Percentiles rank a stretch among this genome's conserved stretches.
Conservation (phyloP, 2,797 vertebrate species). For the Brachyrhaphis roseni region DNA sequence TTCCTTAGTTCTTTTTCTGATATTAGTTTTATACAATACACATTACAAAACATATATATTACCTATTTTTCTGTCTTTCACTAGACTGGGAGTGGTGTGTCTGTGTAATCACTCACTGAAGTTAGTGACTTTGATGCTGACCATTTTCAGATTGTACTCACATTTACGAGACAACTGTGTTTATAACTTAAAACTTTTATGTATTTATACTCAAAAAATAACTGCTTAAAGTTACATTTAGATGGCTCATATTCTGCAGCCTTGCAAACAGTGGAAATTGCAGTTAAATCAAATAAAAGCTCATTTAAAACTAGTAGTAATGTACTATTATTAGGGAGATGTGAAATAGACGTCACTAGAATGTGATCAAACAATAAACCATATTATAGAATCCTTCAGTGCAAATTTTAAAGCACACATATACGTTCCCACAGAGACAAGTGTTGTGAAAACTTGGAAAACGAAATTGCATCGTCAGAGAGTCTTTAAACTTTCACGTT, state of each 20-base stretch:
- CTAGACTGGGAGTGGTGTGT: conserved; percentile 77
- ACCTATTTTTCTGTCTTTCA: conserved; percentile 76
- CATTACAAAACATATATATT: conserved; percentile 70
- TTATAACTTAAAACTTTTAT: conserved; percentile 45
- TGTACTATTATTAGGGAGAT: not conserved
- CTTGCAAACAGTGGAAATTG: not conserved
- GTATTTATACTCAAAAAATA: conserved; percentile 45
- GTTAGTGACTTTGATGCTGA: conserved; percentile 57
- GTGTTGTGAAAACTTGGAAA: conserved; percentile 1
- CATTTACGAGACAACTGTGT: conserved; percentile 58
- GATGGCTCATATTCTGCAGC: conserved; percentile 24
- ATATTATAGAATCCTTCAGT: not conserved
- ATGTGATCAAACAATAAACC: not conserved
- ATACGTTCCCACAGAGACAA: not conserved
- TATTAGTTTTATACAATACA: conserved; percentile 73
- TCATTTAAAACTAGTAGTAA: conserved; percentile 2
- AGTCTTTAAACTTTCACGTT: not conserved
- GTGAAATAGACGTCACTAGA: conserved; percentile 11
- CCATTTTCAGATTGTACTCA: conserved; percentile 52
- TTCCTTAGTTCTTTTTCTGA: conserved; percentile 60
- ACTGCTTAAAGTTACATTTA: conserved; percentile 36
- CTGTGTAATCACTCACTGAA: conserved; percentile 70
- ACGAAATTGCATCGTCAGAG: not conserved
- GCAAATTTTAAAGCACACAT: not conserved
- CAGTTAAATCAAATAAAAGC: not conserved